Percentiles rank a stretch among this genome's conserved stretches.
These are phyloP conservation scores for Axinella damicornis DNA, from an alignment of 37 sponge, comb jelly and placozoan species.

Conservation along the genomic window DNA sequence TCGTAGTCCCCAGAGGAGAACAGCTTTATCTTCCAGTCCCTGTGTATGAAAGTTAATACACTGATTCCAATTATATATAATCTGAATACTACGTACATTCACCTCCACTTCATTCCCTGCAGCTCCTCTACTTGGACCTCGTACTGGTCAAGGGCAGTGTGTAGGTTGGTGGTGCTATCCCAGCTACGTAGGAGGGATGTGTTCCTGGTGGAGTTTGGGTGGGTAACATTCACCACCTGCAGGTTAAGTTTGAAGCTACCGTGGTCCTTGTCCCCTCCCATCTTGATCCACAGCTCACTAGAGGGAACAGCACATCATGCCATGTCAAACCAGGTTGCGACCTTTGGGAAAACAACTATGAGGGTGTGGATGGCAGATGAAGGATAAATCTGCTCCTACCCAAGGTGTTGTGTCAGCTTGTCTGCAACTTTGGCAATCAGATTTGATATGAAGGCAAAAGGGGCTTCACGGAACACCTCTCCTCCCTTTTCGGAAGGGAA, in stretches of 20 bases:
- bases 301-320: conserved; percentile 43
- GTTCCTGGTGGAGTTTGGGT: conserved; percentile 35
- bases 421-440: conserved; percentile 7
- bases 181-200: conserved; percentile 13
- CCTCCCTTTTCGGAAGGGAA: conserved; percentile 4
- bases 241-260: conserved; percentile 22
- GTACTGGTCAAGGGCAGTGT: conserved; percentile 22
- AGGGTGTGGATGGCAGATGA: neutral
- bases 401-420: no score
- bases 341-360: neutral
- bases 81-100: no score
- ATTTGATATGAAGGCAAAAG: conserved; percentile 35
- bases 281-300: conserved; percentile 30
- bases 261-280: conserved; percentile 42
- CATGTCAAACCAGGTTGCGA: conserved; percentile 33
- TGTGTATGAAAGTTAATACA: neutral
- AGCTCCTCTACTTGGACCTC: conserved; percentile 10
- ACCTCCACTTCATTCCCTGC: conserved; percentile 29
- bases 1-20: conserved; percentile 53
- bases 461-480: conserved; percentile 31
- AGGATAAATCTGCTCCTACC: no score
- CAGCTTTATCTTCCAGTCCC: neutral
- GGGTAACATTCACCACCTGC: conserved; percentile 19
- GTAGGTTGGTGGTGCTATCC: conserved; percentile 14
- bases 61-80: no score